Conservation (phyloP, 2,888 invertebrate genomes). For the Cephus runcator region DNA sequence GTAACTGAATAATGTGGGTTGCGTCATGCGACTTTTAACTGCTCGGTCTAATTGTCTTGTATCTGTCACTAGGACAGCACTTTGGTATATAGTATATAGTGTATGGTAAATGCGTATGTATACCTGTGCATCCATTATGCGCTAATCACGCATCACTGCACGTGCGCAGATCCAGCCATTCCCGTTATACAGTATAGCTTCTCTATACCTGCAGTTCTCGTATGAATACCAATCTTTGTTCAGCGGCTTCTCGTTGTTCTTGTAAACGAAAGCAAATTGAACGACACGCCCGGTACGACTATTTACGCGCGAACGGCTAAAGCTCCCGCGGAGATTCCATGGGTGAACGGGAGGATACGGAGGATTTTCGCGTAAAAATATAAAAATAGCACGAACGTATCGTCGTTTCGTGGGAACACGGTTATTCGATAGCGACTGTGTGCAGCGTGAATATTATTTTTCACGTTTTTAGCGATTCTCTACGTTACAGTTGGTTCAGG, state of each 20-base stretch:
- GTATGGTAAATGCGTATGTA: not conserved
- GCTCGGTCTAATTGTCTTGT: not conserved
- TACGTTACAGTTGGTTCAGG: not conserved
- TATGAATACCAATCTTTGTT: not conserved
- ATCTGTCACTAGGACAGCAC: not conserved
- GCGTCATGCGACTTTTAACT: slow-evolving; percentile 12
- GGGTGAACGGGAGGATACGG: not conserved
- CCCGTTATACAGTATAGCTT: not conserved
- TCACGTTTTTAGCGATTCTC: not conserved
- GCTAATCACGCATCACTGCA: not conserved
- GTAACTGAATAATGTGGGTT: slow-evolving; percentile 25
- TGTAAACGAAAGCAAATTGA: not conserved
- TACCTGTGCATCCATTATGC: not conserved
- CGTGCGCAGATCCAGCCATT: not conserved
- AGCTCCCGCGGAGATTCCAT: not conserved
- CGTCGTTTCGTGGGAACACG: not conserved
- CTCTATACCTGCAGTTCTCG: not conserved
- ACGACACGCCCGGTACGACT: not conserved
- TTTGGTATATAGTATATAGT: not conserved
- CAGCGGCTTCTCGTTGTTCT: not conserved
- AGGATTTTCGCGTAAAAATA: not conserved
- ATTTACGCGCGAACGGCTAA: not conserved
- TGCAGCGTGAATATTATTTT: not conserved
- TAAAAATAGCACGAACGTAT: not conserved
- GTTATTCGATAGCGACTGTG: not conserved